Evolutionary conservation across 2,888 invertebrate genomes (phyloP).

Genomic region (Chloromyia formosa): DNA sequence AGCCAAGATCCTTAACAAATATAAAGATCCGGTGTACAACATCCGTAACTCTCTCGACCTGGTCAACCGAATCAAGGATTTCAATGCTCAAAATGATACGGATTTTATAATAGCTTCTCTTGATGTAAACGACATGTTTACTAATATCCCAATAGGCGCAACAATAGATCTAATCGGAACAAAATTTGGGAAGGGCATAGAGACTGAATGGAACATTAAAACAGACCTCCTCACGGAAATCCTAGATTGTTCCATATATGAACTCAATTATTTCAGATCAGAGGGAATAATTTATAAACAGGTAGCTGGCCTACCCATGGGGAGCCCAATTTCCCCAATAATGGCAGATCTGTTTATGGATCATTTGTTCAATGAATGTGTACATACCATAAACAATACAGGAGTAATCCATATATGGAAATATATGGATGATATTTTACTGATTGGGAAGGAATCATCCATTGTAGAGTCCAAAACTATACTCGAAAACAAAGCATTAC

Average conservation of each 20-base stretch:
- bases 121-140: not conserved
- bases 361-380: not conserved
- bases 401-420: not conserved
- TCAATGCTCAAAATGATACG: not conserved
- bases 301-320: not conserved
- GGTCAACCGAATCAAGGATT: not conserved
- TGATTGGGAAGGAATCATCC: not conserved
- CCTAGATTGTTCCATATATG: not conserved
- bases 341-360: constrained; percentile 12
- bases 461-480: not conserved
- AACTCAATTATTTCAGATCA: not conserved
- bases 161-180: not conserved
- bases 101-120: not conserved
- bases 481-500: not conserved
- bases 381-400: not conserved
- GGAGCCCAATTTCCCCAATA: not conserved
- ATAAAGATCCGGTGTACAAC: too few species aligned
- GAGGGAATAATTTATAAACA: not conserved
- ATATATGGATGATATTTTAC: not conserved
- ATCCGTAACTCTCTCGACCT: not conserved
- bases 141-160: not conserved
- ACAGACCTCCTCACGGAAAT: not conserved
- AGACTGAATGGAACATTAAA: not conserved
- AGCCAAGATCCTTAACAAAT: too few species aligned
- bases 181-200: not conserved